A percentile compares a stretch with the other conserved stretches of the same genome.
Conservation (phyloP, 2,888 invertebrate species). For the Noctua comes region DNA sequence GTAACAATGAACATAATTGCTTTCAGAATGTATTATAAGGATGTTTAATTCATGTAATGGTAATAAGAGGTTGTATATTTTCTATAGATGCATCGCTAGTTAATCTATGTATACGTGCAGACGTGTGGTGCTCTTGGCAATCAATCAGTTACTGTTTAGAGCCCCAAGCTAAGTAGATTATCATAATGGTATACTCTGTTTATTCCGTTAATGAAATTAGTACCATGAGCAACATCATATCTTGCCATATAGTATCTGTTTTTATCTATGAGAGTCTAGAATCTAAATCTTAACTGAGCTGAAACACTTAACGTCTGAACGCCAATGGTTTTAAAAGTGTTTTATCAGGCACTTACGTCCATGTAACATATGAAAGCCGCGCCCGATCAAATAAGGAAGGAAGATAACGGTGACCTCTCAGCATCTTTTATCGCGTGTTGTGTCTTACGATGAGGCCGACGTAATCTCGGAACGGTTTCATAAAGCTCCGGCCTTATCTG, state of each 20-base stretch:
- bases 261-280: constrained; percentile 19
- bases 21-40: constrained; percentile 52
- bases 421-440: constrained; percentile 69
- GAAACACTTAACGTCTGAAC: constrained; percentile 46
- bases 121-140: constrained; percentile 32
- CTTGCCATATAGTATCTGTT: background rate
- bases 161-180: constrained; percentile 35
- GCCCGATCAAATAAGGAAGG: constrained; percentile 75
- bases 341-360: constrained; percentile 66
- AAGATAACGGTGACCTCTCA: constrained; percentile 72
- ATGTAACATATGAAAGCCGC: constrained; percentile 67
- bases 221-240: constrained; percentile 1
- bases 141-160: constrained; percentile 47
- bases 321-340: constrained; percentile 46
- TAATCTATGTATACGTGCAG: constrained; percentile 27
- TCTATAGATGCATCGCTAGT: constrained; percentile 28
- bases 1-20: constrained; percentile 64
- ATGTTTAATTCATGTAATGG: constrained; percentile 62
- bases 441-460: constrained; percentile 67
- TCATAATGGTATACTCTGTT: constrained; percentile 11
- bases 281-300: constrained; percentile 41
- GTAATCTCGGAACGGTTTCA: constrained; percentile 72
- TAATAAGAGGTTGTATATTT: constrained; percentile 50
- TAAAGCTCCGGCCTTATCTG: constrained; percentile 72
- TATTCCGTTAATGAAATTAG: constrained; percentile 27